Evolutionary conservation across 2,797 vertebrate genomes (phyloP).

Genomic region (Paedocypris micromegethes): DNA sequence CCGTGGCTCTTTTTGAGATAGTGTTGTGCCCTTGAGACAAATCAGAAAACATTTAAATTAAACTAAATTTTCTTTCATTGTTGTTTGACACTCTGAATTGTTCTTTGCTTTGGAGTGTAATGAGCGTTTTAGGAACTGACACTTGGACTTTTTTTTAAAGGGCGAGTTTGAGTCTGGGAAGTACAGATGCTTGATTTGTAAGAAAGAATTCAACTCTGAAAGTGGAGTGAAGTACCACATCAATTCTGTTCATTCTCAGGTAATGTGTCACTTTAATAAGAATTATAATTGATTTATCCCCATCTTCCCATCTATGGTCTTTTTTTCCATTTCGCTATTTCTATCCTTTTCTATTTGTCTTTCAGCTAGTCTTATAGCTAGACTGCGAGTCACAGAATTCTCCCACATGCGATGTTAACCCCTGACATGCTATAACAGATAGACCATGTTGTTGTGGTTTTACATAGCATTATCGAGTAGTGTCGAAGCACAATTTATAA

Average conservation of each 20-base stretch:
- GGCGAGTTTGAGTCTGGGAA: slow-evolving; percentile 90
- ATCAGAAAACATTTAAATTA: background rate
- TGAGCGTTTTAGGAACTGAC: background rate
- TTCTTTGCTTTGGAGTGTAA: background rate
- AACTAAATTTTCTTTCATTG: background rate
- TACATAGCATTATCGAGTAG: too few species aligned
- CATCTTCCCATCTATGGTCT: too few species aligned
- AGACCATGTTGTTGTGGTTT: too few species aligned
- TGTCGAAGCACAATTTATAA: too few species aligned
- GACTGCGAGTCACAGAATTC: too few species aligned
- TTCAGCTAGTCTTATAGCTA: too few species aligned
- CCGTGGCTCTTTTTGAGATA: background rate
- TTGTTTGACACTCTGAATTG: background rate
- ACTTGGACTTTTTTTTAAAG: slow-evolving; percentile 55
- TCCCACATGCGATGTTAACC: too few species aligned
- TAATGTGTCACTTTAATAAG: slow-evolving; percentile 50
- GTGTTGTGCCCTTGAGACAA: background rate
- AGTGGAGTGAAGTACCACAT: slow-evolving; percentile 97
- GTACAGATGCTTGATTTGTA: slow-evolving; percentile 89
- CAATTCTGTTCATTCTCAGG: slow-evolving; percentile 89
- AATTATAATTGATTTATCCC: too few species aligned
- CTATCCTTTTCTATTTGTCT: too few species aligned
- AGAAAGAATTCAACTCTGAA: slow-evolving; percentile 91
- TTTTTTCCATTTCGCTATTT: too few species aligned
- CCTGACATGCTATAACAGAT: too few species aligned